These are phyloP conservation scores for Gymnocephalus cernua DNA, from an alignment of 2,113 vertebrate genomes.

Conservation along the genomic window DNA sequence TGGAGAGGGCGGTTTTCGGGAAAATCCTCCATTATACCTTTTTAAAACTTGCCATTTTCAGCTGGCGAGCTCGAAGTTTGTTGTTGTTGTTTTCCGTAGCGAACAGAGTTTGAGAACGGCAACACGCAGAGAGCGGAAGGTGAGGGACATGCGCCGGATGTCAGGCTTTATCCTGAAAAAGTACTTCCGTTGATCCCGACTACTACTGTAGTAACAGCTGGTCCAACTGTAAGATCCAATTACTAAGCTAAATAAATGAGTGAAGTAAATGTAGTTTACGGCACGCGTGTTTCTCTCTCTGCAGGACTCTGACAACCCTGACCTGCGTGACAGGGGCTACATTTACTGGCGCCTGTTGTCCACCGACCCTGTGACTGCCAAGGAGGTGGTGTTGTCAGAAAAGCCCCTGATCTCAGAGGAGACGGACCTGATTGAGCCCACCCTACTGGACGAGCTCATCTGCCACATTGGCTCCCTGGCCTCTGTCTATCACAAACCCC, in stretches of 20 bases:
- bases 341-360: constrained; percentile 99
- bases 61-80: too few relatives aligned
- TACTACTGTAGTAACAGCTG: background rate
- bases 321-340: constrained; percentile 97
- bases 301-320: constrained; percentile 98
- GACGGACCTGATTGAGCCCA: constrained; percentile 97
- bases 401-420: constrained; percentile 98
- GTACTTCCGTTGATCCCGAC: too few relatives aligned
- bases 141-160: too few relatives aligned
- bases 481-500: constrained; percentile 98
- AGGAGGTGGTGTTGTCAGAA: constrained; percentile 97
- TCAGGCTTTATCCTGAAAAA: too few relatives aligned
- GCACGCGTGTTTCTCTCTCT: background rate
- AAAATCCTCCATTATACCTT: too few relatives aligned
- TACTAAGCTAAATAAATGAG: background rate
- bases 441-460: constrained; percentile 95
- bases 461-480: constrained; percentile 98
- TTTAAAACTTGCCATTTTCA: too few relatives aligned
- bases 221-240: background rate
- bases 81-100: too few relatives aligned
- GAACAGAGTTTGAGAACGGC: too few relatives aligned
- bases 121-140: too few relatives aligned
- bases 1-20: too few relatives aligned
- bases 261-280: background rate
- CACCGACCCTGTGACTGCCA: constrained; percentile 97